Base-by-base conservation (phyloP, 2,888 invertebrate genomes). In the Gandaritis pyraliata region DNA sequence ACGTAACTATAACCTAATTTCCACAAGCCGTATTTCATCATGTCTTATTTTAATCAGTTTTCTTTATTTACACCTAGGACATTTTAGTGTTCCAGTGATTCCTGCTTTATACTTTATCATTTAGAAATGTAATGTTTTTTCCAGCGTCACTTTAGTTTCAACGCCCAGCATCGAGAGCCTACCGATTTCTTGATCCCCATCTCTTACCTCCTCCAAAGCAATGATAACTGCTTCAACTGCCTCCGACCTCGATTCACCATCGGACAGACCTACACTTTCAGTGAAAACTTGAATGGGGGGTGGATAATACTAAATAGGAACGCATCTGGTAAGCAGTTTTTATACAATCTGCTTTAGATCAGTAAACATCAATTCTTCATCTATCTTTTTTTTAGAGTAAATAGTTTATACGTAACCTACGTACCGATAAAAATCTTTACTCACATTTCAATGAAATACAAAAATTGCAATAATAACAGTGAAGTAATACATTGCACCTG, bases 241-340 rank as follows among this genome's bases (percentile, higher is more conserved):
- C 82, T 83, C 61, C 84, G 81, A 23, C 90, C 90, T 0, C 73
- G 86, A 13, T 91, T 92, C 67, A 88, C 86, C 2, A 86, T 88
- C 33, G 85, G 74, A 1, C 83, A 87, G 38, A 82, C 82, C 0
- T 91, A 89, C 63, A 87, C 87, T 0, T 91, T 91, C 48, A 77
- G 81, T 1, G 91, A 91, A 50, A 90, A 87, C 48, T 71, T 92
- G 7, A 82, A 90, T 46, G 82, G 79, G 7, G 90, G 91, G 0
- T 91, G 92, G 92, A 90, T 92, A 29, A 78, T 92, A 36, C 79
- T 92, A 0, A 90, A 92, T 47, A 82, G 83, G 29, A 88, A 89
- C 68, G 88, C 86, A 36, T 86, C 91, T 62, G 90, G 91, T 90
- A 74, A 64, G 53, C 50, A 15, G 29, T 11, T 15, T 12, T n/a